Conservation (phyloP, 2,113 vertebrate species). For the Onychostoma macrolepis region DNA sequence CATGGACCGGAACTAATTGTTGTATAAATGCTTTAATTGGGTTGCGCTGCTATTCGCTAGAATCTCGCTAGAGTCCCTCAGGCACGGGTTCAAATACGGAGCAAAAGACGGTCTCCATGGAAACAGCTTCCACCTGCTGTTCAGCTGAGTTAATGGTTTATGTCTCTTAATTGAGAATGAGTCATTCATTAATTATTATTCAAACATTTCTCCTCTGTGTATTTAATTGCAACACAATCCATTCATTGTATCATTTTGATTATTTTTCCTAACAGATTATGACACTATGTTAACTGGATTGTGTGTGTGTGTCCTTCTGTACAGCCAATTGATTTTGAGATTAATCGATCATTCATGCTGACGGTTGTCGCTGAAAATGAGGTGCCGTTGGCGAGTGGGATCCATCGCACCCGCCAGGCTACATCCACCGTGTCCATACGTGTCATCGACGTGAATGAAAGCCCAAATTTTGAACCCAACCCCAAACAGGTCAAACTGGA, state of each 20-base stretch:
- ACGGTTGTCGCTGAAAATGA: conserved; percentile 94
- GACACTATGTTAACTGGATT: conserved; percentile 26
- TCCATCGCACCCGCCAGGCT: conserved; percentile 92
- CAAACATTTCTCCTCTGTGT: conserved; percentile 31
- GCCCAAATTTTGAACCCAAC: conserved; percentile 90
- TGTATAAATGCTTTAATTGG: neutral
- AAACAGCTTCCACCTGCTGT: conserved; percentile 43
- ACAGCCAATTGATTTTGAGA: conserved; percentile 96
- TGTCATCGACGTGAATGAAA: conserved; percentile 94
- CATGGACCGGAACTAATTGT: neutral
- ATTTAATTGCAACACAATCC: conserved; percentile 38
- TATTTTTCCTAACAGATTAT: conserved; percentile 22
- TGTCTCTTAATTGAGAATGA: conserved; percentile 50
- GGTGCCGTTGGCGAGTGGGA: conserved; percentile 89
- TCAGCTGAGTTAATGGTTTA: conserved; percentile 45
- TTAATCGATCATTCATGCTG: conserved; percentile 87
- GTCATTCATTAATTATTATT: conserved; percentile 52
- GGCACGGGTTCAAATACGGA: conserved; percentile 35
- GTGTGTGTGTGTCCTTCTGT: conserved; percentile 36
- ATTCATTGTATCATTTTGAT: conserved; percentile 33
- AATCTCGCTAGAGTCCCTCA: neutral
- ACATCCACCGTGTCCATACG: conserved; percentile 93
- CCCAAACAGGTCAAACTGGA: conserved; percentile 90
- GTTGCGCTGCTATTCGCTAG: neutral
- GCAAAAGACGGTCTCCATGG: conserved; percentile 50